Evolutionary conservation across 1,140 invertebrate genomes (phyloP), one percentile per base, ranked within the genome.

Genomic region (Cryptotermes secundus): DNA sequence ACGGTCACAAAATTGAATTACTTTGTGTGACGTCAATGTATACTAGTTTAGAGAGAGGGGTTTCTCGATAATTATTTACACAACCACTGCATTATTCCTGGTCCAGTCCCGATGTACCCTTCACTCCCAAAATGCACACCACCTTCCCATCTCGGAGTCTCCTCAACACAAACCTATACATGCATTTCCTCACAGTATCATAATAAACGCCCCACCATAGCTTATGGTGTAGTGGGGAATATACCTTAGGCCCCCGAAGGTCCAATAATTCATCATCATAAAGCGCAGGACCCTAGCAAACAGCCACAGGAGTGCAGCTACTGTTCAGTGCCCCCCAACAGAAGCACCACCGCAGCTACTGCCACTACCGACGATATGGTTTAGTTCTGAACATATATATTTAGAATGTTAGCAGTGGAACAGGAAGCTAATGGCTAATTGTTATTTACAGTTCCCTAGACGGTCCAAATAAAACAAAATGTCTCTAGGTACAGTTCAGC

Each of bases 361-460:
- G n/a, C 26, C 7, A 16, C 26, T 72, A 2, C 59, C 6, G 14
- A 9, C 26, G 3, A 9, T 59, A 31, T 72, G 59, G 59, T 72
- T 72, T 72, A 72, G 59, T 72, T 72, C 26, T 72, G 59, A n/a
- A 72, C 59, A 7, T n/a, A 31, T 72, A 72, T 72, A 9, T 72
- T 72, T 31, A 72, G 26, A 72, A 31, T 72, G 59, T 14, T 72
- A 31, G 59, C 31, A 31, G 59, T 31, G 59, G n/a, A n/a, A 31
- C 59, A 72, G 59, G 59, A 72, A 72, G 59, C 59, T 72, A 72
- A 72, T 72, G 59, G 59, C 6, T 72, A 31, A 72, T 72, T 72
- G 59, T 72, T 72, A 72, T 72, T 72, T 72, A 72, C 59, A 72
- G 59, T 72, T 72, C 26, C 59, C 59, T n/a, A 72, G 59, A 72